Evolutionary conservation across 2,113 vertebrate genomes (phyloP).

Genomic region (Podilymbus podiceps): DNA sequence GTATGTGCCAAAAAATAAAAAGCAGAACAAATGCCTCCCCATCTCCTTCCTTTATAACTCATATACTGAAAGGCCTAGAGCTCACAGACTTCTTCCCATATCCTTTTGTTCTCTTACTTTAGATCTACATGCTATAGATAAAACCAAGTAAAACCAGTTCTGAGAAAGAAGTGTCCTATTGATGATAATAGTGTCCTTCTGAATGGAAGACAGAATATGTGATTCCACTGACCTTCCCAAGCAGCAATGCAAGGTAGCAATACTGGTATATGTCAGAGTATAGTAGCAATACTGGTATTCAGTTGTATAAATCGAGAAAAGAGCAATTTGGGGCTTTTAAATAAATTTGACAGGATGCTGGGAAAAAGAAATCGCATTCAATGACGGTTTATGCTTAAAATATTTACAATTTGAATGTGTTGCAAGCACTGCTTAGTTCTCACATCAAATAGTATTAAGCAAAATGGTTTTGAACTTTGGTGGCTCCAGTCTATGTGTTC

Average conservation of each 20-base stretch:
- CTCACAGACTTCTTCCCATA: background rate
- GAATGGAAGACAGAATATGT: rapidly evolving
- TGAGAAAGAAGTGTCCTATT: background rate
- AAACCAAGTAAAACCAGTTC: background rate
- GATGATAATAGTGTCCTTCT: background rate
- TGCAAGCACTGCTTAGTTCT: background rate
- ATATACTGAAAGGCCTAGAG: background rate
- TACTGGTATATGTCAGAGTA: background rate
- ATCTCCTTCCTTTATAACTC: background rate
- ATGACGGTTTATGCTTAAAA: background rate
- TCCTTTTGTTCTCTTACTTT: background rate
- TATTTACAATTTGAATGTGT: background rate
- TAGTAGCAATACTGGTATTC: background rate
- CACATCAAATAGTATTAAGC: background rate
- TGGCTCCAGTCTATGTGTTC: background rate
- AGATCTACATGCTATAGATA: background rate
- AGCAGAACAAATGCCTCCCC: background rate
- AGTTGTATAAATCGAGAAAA: background rate
- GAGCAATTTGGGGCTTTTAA: background rate
- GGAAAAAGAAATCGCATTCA: background rate
- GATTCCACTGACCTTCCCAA: background rate
- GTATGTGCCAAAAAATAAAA: background rate
- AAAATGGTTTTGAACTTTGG: background rate
- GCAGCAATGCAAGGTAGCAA: background rate
- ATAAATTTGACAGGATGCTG: background rate